Evolutionary conservation across 1,140 invertebrate species (phyloP), one percentile per base, ranked within the genome.

Genomic region (Caligus rogercresseyi): DNA sequence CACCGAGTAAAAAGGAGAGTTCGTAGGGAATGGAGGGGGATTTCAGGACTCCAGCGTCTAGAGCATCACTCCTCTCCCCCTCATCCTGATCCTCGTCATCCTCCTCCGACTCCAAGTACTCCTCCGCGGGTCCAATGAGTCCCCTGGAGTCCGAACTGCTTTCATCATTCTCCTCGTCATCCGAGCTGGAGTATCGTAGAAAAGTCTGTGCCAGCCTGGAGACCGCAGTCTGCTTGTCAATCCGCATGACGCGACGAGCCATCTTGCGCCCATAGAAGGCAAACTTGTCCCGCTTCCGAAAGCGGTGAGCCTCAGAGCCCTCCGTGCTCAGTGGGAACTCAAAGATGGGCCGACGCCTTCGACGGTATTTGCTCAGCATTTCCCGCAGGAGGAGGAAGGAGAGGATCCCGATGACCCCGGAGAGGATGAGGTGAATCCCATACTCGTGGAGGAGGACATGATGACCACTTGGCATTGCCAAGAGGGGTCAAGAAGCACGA

Each of bases 201-300:
- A 56, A 56, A 18, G 19, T 16, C 54, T 25, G 54, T 18, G 20
- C 24, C 2, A 56, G 14, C 24, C 54, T 56, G 15, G 54, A 20
- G 14, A 56, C 24, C n/a, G 54, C 54, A 21, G 19, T 20, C 18
- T 55, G 43, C 21, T 53, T 53, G 15, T 43, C 19, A 1, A 18
- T 62, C 2, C 54, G 19, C 24, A 19, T 21, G 11, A 62, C 52
- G n/a, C 31, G 13, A 21, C 60, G 24, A 2, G 16, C 24, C 43
- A 62, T 57, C 16, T 62, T 62, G 19, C 60, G 26, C n/a, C 60
- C 60, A 26, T 62, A 53, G 24, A 62, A 62, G 2, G 19, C 19
- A 21, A 62, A 21, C n/a, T 26, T 21, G 31, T 62, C 60, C 24
- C 60, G 13, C 21, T 62, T 62, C n/a, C 60, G 25, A 26, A 62